These are phyloP conservation scores for Labrus mixtus DNA, from an alignment of 2,113 vertebrate genomes.

Conservation along the genomic window DNA sequence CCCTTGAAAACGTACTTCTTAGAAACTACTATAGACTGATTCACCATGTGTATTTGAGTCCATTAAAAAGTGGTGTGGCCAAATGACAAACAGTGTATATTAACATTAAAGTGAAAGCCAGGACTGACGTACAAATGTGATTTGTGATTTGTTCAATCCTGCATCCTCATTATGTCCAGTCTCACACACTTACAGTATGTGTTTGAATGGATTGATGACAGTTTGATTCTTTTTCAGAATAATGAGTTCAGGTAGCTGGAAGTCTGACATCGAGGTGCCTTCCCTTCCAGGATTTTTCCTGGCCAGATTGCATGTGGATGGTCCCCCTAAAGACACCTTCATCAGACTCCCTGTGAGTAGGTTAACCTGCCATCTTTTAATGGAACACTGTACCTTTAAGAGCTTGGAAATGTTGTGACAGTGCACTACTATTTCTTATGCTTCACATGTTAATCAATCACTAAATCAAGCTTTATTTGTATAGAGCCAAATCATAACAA, in stretches of 20 bases:
- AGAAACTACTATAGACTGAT: not conserved
- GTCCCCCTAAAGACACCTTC: conserved; percentile 88
- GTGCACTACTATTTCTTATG: not conserved
- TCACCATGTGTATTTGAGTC: not conserved
- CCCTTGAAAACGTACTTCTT: not conserved
- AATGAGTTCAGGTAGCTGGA: conserved; percentile 80
- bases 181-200: not conserved
- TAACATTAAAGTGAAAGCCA: too few relatives aligned
- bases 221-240: conserved; percentile 77
- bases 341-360: conserved; percentile 86
- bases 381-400: not conserved
- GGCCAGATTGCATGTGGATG: conserved; percentile 80
- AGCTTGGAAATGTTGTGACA: not conserved
- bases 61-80: too few relatives aligned
- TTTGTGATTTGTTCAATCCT: too few relatives aligned
- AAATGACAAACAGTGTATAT: too few relatives aligned
- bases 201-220: not conserved
- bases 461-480: too few relatives aligned
- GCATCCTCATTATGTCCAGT: not conserved
- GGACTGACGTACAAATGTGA: too few relatives aligned
- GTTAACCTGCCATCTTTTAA: not conserved
- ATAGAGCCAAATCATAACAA: too few relatives aligned
- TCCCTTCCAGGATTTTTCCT: conserved; percentile 87
- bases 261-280: conserved; percentile 70
- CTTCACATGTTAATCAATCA: too few relatives aligned